phyloP scores from a whole-genome alignment of 2,888 invertebrate species.

The Drosophila mayaguana region DNA sequence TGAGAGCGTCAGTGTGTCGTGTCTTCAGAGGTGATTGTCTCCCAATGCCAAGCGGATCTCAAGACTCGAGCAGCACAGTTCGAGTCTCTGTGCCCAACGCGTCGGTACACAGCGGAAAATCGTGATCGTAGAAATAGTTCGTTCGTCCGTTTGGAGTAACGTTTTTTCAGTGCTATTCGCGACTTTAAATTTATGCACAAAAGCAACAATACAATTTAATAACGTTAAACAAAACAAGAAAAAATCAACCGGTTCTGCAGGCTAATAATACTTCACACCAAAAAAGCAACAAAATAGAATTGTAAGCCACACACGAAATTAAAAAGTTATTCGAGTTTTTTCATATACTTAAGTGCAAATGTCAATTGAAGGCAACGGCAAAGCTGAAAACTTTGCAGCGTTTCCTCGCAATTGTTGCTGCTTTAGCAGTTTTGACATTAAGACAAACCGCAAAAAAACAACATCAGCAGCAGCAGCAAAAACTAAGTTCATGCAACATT shows the following conservation, averaged over 20 bases:
- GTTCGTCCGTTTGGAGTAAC: slow-evolving; percentile 13
- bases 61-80: slow-evolving; percentile 47
- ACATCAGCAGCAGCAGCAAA: slow-evolving; percentile 50
- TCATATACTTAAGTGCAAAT: slow-evolving; percentile 56
- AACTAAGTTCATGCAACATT: slow-evolving; percentile 65
- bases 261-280: slow-evolving; percentile 24
- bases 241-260: slow-evolving; percentile 65
- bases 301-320: slow-evolving; percentile 54
- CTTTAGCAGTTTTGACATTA: slow-evolving; percentile 65
- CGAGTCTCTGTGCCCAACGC: slow-evolving; percentile 47
- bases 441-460: slow-evolving; percentile 42
- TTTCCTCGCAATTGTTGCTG: slow-evolving; percentile 47
- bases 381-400: slow-evolving; percentile 11
- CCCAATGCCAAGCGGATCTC: slow-evolving; percentile 56
- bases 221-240: slow-evolving; percentile 39
- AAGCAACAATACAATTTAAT: slow-evolving; percentile 50
- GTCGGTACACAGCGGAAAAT: slow-evolving; percentile 51
- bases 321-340: slow-evolving; percentile 32
- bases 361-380: slow-evolving; percentile 55
- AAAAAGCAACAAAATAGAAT: slow-evolving; percentile 39
- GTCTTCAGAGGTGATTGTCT: slow-evolving; percentile 34
- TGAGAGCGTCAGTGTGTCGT: slow-evolving; percentile 24
- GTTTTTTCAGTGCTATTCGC: slow-evolving; percentile 41
- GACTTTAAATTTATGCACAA: slow-evolving; percentile 58
- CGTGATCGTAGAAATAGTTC: slow-evolving; percentile 1